phyloP scores from a whole-genome alignment of 2,888 invertebrate genomes.

The Erannis defoliaria region DNA sequence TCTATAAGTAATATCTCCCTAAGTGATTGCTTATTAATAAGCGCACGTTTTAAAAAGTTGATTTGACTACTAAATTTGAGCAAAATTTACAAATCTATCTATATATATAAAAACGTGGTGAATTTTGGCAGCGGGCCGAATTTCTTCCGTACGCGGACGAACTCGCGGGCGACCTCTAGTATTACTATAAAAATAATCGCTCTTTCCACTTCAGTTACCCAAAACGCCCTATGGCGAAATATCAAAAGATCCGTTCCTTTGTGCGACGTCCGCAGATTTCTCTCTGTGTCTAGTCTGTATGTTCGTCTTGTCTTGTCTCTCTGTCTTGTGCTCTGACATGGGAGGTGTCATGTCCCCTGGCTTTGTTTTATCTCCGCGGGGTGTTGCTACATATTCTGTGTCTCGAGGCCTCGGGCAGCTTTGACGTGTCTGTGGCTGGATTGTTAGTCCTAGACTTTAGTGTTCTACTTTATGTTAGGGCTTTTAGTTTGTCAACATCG shows the following conservation, averaged over 20 bases:
- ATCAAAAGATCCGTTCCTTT: conserved; percentile 25
- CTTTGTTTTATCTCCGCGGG: conserved; percentile 37
- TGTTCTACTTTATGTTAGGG: neutral
- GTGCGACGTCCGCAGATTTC: conserved; percentile 15
- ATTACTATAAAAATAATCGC: neutral
- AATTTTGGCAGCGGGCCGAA: too few relatives aligned
- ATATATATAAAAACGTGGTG: too few relatives aligned
- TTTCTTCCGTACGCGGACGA: too few relatives aligned
- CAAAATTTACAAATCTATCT: too few relatives aligned
- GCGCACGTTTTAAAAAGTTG: too few relatives aligned
- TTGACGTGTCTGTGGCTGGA: conserved; percentile 6
- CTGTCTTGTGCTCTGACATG: conserved; percentile 16
- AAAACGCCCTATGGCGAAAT: conserved; percentile 10
- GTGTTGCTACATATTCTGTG: too few relatives aligned
- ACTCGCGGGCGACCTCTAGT: neutral
- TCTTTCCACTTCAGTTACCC: neutral
- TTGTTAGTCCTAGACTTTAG: neutral
- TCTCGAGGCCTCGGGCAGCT: conserved; percentile 6
- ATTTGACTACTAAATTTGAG: neutral
- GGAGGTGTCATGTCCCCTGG: conserved; percentile 20
- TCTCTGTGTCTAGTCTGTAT: neutral
- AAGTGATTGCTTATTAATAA: too few relatives aligned
- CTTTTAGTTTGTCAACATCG: neutral
- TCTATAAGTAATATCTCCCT: too few relatives aligned
- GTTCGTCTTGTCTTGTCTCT: conserved; percentile 5